These are phyloP conservation scores for Harmothoe impar DNA, from an alignment of 2,888 invertebrate species.

Conservation along the genomic window DNA sequence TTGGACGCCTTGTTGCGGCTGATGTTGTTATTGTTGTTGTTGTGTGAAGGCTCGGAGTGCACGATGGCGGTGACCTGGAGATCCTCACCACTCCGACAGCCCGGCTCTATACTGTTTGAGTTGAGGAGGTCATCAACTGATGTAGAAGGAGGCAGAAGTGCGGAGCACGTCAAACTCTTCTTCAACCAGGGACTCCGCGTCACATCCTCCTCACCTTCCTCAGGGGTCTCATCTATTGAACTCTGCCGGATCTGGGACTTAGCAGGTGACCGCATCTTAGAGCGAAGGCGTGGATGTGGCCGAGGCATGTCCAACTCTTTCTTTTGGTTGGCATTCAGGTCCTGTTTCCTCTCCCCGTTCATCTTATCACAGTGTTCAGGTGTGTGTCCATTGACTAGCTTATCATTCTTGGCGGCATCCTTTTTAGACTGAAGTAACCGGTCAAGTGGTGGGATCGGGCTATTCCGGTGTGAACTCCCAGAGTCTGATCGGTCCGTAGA, in stretches of 20 bases:
- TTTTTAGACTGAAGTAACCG: neutral
- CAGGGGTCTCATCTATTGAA: slow-evolving; percentile 37
- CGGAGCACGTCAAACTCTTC: slow-evolving; percentile 38
- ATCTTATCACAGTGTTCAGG: slow-evolving; percentile 9
- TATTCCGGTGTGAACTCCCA: slow-evolving; percentile 37
- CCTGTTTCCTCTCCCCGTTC: slow-evolving; percentile 31
- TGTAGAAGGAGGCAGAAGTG: slow-evolving; percentile 1
- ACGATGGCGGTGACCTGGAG: slow-evolving; percentile 43
- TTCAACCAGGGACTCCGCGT: slow-evolving; percentile 2
- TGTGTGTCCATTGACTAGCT: slow-evolving; percentile 13
- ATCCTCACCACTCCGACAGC: slow-evolving; percentile 41
- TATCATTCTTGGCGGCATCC: neutral
- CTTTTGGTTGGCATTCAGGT: neutral
- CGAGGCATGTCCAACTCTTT: slow-evolving; percentile 29
- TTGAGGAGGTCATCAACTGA: slow-evolving; percentile 26
- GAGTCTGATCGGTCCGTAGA: slow-evolving; percentile 35
- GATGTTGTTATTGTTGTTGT: slow-evolving; percentile 30
- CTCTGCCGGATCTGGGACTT: slow-evolving; percentile 29
- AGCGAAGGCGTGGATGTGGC: slow-evolving; percentile 9
- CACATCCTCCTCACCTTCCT: slow-evolving; percentile 45
- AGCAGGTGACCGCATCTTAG: slow-evolving; percentile 29
- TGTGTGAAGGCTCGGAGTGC: slow-evolving; percentile 3
- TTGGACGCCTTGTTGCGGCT: neutral
- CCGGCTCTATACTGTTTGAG: slow-evolving; percentile 39
- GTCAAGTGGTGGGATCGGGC: neutral